Percentiles rank a stretch among this genome's conserved stretches.
Evolutionary conservation across 1,140 invertebrate genomes (phyloP).

Genomic region (Diploscapter pachys): DNA sequence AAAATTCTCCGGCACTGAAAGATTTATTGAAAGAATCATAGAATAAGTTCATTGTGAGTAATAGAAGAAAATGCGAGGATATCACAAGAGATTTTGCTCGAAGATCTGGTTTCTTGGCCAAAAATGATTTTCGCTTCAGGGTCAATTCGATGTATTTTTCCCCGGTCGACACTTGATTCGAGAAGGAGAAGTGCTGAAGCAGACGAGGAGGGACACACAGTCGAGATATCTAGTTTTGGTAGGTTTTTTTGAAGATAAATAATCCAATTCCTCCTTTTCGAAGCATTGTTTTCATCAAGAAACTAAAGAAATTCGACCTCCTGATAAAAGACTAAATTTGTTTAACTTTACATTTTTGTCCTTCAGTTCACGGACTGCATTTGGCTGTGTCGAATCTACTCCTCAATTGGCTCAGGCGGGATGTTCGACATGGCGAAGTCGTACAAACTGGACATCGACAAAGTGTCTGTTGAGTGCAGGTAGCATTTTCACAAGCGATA

Average conservation of each 20-base stretch:
- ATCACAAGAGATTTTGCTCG: neutral
- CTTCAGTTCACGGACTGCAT: conserved; percentile 19
- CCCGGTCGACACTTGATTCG: conserved; percentile 21
- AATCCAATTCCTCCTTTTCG: neutral
- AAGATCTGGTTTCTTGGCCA: neutral
- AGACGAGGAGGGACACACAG: conserved; percentile 27
- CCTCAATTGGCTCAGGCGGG: conserved; percentile 4
- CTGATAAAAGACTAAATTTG: neutral
- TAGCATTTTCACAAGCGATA: too few relatives aligned
- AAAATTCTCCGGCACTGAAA: neutral
- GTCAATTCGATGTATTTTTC: conserved; percentile 24
- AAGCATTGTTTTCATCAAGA: too few relatives aligned
- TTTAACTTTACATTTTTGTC: neutral
- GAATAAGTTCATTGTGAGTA: neutral
- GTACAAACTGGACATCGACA: conserved; percentile 20
- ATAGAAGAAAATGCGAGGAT: neutral
- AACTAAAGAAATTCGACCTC: neutral
- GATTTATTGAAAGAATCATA: neutral
- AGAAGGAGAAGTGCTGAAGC: conserved; percentile 24
- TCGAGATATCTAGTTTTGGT: conserved; percentile 19
- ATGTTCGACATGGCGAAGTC: conserved; percentile 21
- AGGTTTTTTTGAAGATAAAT: neutral
- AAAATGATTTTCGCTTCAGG: conserved; percentile 1
- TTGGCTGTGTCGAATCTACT: conserved; percentile 25
- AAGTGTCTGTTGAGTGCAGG: neutral